Base-by-base conservation (phyloP, 2,797 vertebrate genomes). In the Sciaenops ocellatus region DNA sequence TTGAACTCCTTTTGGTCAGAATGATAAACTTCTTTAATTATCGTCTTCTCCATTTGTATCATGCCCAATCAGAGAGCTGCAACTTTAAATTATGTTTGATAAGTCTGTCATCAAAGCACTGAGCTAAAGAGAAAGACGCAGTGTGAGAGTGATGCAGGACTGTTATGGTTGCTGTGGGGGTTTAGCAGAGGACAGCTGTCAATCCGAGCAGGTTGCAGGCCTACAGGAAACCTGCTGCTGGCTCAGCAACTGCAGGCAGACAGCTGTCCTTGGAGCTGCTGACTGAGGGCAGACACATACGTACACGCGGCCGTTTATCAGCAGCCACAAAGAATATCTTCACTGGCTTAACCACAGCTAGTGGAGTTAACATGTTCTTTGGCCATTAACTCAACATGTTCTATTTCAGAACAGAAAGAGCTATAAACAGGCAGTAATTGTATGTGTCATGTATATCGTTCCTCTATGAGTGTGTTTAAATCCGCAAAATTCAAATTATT, bases 191-290 rank as follows among this genome's bases (percentile, higher is more conserved):
- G 76, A 65, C 85, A 84, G 81, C 79, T 87, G 81, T 86, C 76
- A 68, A 57, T 84, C 81, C 41, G 4, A 59, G 65, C 47, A 77
- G 59, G 48, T 72, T 54, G 24, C 47, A 75, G 75, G 63, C 42
- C 77, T 52, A 44, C 56, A 60, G 77, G 68, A 86, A 86, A 85
- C 81, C 86, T 83, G 83, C 84, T 83, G 76, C 73, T 78, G 78
- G 52, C 63, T 73, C 74, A 76, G 84, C 85, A 82, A 78, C 83
- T 92, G 83, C 16, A 61, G 79, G 34, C 74, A 54, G 73, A 71
- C 83, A 89, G 76, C 81, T 80, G 85, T 56, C 80, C 78, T 48
- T 38, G 42, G 76, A 85, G 61, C 70, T 34, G 74, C 62, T 59
- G 9, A 46, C 65, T 28, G 78, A 54, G 46, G 69, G 55, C 6